Base-by-base conservation (phyloP, 2,888 invertebrate species). In the Perizoma flavofasciatum region DNA sequence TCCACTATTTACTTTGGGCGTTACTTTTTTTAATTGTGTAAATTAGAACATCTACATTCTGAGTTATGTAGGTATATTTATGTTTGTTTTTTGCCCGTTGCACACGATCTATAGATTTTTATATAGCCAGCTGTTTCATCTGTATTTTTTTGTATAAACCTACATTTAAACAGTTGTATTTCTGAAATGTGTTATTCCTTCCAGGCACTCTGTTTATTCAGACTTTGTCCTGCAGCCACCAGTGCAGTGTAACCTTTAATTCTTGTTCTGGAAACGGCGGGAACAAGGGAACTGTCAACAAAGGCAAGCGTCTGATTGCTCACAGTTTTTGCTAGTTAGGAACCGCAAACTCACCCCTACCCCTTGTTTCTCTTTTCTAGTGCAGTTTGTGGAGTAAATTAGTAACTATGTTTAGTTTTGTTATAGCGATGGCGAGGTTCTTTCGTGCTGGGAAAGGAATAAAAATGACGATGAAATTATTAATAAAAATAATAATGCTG, bases 271-370 rank as follows among this genome's bases (percentile, higher is more conserved):
- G 11, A 41, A 55, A 58, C 11, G 10, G 46, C 41, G 40, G 55
- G 54, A 54, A 59, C 58, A 55, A 61, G 57, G 50, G 44, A 55
- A 55, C 63, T 60, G 56, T 64, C 59, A 66, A 62, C 61, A 59
- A 50, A 56, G 50, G 59, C 61, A 45, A 62, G 48, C 46, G 64
- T 46, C 61, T 65, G 73, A 77, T 74, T 74, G 75, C 69, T 71
- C 50, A 50, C 67, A 69, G 74, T 77, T 79, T 79, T 79, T 77
- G 70, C 76, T 72, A 69, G 73, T 74, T 74, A 74, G 71, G 56
- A 63, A 69, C 70, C 56, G 63, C 72, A 68, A 67, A 70, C 70
- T 65, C 57, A 37, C 52, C 49, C 33, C 60, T 7, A 32, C 54
- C 22, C 40, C 43, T 62, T 53, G 52, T 55, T 51, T 54, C 43